Evolutionary conservation across 2,888 invertebrate genomes (phyloP).

Genomic region (Chloroclystis v-ata): DNA sequence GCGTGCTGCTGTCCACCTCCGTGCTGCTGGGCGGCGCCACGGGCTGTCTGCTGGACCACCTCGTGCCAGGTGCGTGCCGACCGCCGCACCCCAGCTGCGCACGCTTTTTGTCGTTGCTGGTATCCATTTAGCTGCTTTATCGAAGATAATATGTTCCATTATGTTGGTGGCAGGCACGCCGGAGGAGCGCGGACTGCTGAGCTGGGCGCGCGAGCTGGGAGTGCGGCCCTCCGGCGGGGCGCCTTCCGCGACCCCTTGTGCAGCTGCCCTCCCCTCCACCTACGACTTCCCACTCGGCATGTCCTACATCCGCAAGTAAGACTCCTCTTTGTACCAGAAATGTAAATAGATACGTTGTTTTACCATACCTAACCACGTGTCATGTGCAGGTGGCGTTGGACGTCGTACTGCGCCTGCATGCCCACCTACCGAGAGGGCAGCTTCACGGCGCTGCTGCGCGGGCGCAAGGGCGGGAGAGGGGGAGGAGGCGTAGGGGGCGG

Average conservation of each 20-base stretch:
- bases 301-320: slow-evolving; percentile 78
- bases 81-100: background rate
- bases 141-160: background rate
- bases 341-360: too few relatives aligned
- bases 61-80: slow-evolving; percentile 81
- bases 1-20: slow-evolving; percentile 86
- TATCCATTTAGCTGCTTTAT: background rate
- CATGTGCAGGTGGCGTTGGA: slow-evolving; percentile 80
- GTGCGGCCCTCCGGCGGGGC: slow-evolving; percentile 66
- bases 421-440: slow-evolving; percentile 81
- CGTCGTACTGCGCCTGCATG: slow-evolving; percentile 82
- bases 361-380: too few relatives aligned
- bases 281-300: slow-evolving; percentile 87
- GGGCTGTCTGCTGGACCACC: slow-evolving; percentile 85
- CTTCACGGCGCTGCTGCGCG: slow-evolving; percentile 55
- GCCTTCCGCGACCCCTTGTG: slow-evolving; percentile 57
- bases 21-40: slow-evolving; percentile 86
- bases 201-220: slow-evolving; percentile 86
- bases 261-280: slow-evolving; percentile 63
- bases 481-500: slow-evolving; percentile 29
- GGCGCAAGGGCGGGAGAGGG: slow-evolving; percentile 21
- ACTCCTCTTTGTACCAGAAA: background rate
- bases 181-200: slow-evolving; percentile 85
- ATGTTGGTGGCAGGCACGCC: slow-evolving; percentile 75
- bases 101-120: too few relatives aligned